These are phyloP conservation scores for Zygogramma bicolorata DNA, from an alignment of 2,888 invertebrate genomes.

Conservation along the genomic window DNA sequence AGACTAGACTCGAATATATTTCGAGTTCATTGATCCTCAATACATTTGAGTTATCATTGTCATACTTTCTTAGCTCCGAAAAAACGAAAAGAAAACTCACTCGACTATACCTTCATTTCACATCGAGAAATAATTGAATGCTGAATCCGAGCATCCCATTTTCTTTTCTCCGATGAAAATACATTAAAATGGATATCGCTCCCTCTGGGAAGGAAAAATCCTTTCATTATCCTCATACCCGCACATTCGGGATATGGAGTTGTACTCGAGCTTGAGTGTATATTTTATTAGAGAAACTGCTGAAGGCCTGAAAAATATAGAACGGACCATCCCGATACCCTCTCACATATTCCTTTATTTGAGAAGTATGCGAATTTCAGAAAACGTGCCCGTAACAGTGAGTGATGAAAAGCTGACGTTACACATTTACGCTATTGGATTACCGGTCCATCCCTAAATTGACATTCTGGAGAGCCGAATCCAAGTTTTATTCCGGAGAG, in stretches of 20 bases:
- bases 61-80: background rate
- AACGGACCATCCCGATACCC: background rate
- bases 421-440: constrained; percentile 35
- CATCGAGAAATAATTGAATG: background rate
- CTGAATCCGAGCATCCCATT: background rate
- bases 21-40: too few species aligned
- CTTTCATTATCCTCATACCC: background rate
- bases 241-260: background rate
- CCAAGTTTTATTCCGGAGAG: constrained; percentile 22
- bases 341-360: background rate
- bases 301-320: background rate
- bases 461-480: constrained; percentile 26
- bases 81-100: background rate
- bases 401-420: constrained; percentile 34
- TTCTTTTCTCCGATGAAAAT: background rate
- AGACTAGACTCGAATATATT: too few species aligned
- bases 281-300: background rate
- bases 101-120: background rate
- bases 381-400: constrained; percentile 19
- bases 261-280: background rate
- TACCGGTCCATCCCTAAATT: constrained; percentile 35
- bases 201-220: background rate
- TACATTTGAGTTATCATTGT: too few species aligned
- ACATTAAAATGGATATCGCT: background rate
- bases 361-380: constrained; percentile 29